Evolutionary conservation across 2,113 vertebrate species (phyloP).

Genomic region (Perca fluviatilis): DNA sequence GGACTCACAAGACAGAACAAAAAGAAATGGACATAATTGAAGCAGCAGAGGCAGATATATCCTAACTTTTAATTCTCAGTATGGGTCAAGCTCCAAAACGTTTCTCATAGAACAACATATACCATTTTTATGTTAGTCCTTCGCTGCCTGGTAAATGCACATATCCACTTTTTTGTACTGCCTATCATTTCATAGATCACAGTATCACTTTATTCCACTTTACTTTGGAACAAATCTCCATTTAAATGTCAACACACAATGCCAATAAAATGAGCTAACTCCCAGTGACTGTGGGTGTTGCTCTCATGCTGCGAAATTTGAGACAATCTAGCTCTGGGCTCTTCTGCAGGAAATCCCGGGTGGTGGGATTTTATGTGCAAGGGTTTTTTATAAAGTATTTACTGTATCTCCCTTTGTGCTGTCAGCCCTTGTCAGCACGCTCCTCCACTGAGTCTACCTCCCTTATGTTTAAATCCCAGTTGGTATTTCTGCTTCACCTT

Average conservation of each 20-base stretch:
- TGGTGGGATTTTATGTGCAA: conserved; percentile 12
- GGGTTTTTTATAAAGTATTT: conserved; percentile 34
- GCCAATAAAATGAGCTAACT: conserved; percentile 1
- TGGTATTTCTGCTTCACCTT: conserved; percentile 46
- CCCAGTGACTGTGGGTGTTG: conserved; percentile 1
- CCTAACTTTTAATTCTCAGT: background rate
- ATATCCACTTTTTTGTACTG: background rate
- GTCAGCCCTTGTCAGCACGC: conserved; percentile 44
- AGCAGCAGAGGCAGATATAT: background rate
- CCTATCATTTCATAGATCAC: background rate
- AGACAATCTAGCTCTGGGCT: conserved; percentile 17
- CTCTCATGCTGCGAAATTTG: conserved; percentile 18
- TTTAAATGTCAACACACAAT: conserved; percentile 8
- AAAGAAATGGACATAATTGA: background rate
- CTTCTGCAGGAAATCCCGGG: conserved; percentile 34
- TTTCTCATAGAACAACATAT: background rate
- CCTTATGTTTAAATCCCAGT: conserved; percentile 18
- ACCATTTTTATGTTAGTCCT: background rate
- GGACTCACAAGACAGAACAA: background rate
- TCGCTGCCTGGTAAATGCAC: background rate
- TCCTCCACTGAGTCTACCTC: conserved; percentile 27
- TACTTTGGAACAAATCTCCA: conserved; percentile 6
- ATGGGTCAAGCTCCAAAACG: background rate
- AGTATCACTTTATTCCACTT: conserved; percentile 8
- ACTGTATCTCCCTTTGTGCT: conserved; percentile 50